phyloP scores from a whole-genome alignment of 2,888 invertebrate genomes.

The Scaeva pyrastri region DNA sequence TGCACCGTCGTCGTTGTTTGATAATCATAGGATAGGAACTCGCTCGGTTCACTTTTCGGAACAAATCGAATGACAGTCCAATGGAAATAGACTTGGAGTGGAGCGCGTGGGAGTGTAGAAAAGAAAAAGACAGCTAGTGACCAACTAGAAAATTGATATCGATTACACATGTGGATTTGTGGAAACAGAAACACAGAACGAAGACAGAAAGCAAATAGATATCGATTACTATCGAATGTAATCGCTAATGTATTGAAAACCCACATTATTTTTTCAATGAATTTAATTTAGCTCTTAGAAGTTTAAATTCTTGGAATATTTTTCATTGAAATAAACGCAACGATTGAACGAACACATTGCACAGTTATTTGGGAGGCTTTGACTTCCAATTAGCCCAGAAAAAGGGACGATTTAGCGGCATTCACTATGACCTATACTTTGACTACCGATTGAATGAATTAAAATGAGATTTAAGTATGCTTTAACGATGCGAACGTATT shows the following conservation, averaged over 20 bases:
- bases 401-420: background rate
- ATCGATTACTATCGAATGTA: slow-evolving; percentile 54
- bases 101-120: slow-evolving; percentile 37
- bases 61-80: slow-evolving; percentile 51
- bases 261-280: background rate
- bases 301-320: background rate
- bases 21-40: slow-evolving; percentile 24
- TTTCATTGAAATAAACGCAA: background rate
- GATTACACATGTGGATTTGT: slow-evolving; percentile 34
- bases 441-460: background rate
- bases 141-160: slow-evolving; percentile 26
- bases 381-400: background rate
- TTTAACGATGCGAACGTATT: too few relatives aligned
- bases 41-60: slow-evolving; percentile 4
- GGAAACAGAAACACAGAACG: slow-evolving; percentile 1
- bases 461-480: background rate
- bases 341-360: background rate
- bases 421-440: background rate
- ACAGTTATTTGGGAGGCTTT: background rate
- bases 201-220: slow-evolving; percentile 7
- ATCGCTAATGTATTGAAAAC: background rate
- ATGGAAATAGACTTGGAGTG: slow-evolving; percentile 18
- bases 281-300: background rate
- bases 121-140: slow-evolving; percentile 17
- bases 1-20: slow-evolving; percentile 47